A percentile compares a stretch with the other conserved stretches of the same genome.
Evolutionary conservation across 2,113 vertebrate species (phyloP).

Genomic region (Dipodomys merriami): DNA sequence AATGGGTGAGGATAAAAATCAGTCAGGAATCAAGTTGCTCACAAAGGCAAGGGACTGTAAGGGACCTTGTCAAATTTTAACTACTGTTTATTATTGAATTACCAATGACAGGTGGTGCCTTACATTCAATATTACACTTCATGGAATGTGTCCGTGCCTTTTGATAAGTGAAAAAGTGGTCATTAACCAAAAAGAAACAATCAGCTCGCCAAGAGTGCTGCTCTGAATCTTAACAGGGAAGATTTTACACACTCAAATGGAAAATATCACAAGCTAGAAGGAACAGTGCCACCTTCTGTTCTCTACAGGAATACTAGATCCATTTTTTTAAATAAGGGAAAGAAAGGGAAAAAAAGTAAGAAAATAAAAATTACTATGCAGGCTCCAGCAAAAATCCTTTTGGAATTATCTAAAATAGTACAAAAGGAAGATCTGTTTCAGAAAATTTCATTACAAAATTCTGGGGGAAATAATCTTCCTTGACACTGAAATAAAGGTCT

Average conservation of each 20-base stretch:
- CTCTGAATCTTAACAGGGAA: slow-evolving; percentile 59
- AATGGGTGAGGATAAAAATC: slow-evolving; percentile 48
- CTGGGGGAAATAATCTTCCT: not conserved
- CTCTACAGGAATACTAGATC: not conserved
- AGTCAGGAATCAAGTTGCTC: slow-evolving; percentile 32
- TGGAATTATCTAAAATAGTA: slow-evolving; percentile 11
- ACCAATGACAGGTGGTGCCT: not conserved
- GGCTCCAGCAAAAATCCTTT: not conserved
- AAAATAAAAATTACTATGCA: not conserved
- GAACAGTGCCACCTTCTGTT: slow-evolving; percentile 68
- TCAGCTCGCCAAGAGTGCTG: not conserved
- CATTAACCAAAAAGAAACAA: slow-evolving; percentile 63
- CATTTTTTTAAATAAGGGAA: not conserved
- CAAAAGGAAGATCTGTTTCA: not conserved
- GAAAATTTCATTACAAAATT: slow-evolving; percentile 2
- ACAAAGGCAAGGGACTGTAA: slow-evolving; percentile 46
- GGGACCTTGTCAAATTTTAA: slow-evolving; percentile 56
- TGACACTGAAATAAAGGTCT: not conserved
- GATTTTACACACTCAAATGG: slow-evolving; percentile 22
- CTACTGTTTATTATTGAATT: slow-evolving; percentile 1
- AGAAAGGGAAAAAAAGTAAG: not conserved
- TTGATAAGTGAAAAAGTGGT: slow-evolving; percentile 63
- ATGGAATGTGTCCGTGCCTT: slow-evolving; percentile 38
- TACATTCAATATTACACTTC: slow-evolving; percentile 29
- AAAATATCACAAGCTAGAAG: slow-evolving; percentile 37